Conservation (phyloP, 2,888 invertebrate genomes). For the Hirtodrosophila duncani region DNA sequence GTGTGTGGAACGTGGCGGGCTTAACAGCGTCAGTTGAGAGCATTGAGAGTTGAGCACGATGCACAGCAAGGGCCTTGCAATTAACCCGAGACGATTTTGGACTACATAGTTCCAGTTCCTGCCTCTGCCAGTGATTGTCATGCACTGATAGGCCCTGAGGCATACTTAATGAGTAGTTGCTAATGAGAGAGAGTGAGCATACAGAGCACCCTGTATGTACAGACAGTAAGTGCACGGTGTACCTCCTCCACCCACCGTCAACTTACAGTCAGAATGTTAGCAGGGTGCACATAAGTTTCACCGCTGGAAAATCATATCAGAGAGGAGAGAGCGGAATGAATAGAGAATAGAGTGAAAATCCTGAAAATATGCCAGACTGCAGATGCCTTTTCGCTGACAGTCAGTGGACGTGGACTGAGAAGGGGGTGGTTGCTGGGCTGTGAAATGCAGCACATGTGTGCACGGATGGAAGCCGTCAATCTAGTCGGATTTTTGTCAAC, state of each 20-base stretch:
- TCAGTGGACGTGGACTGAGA: neutral
- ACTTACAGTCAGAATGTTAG: slow-evolving; percentile 32
- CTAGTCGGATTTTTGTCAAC: slow-evolving; percentile 50
- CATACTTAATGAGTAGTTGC: slow-evolving; percentile 33
- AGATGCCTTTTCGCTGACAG: slow-evolving; percentile 28
- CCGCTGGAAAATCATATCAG: slow-evolving; percentile 31
- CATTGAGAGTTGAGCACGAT: slow-evolving; percentile 1
- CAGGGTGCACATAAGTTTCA: slow-evolving; percentile 54
- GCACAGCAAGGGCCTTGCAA: slow-evolving; percentile 60
- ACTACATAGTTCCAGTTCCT: slow-evolving; percentile 37
- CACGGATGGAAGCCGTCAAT: slow-evolving; percentile 37
- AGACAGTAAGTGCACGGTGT: slow-evolving; percentile 20
- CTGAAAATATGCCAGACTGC: slow-evolving; percentile 52
- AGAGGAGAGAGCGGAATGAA: slow-evolving; percentile 6
- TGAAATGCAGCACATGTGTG: slow-evolving; percentile 61
- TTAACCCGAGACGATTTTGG: slow-evolving; percentile 36
- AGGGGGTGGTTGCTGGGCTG: slow-evolving; percentile 28
- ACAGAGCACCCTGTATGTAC: slow-evolving; percentile 38
- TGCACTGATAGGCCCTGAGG: slow-evolving; percentile 35
- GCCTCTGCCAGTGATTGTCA: slow-evolving; percentile 43
- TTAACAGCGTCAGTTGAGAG: neutral
- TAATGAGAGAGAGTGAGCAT: slow-evolving; percentile 20
- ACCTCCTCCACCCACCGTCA: slow-evolving; percentile 35
- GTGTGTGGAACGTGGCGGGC: neutral
- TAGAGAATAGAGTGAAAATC: slow-evolving; percentile 38